These are phyloP conservation scores for Rhagonycha fulva DNA, from an alignment of 2,888 invertebrate species.

Conservation along the genomic window DNA sequence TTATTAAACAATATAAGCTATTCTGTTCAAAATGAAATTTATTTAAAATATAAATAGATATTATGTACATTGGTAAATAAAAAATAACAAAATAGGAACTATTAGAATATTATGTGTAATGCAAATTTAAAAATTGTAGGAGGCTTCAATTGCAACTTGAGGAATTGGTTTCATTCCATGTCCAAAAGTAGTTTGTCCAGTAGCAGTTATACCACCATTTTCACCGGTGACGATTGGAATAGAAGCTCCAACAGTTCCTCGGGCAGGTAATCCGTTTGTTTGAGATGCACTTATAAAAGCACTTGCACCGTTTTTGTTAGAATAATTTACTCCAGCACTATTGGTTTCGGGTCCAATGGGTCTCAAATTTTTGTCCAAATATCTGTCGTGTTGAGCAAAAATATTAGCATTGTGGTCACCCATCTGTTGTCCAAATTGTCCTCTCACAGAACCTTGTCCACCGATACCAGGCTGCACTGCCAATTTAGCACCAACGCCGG, in stretches of 20 bases:
- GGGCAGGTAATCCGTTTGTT: constrained; percentile 9
- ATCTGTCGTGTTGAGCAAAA: constrained; percentile 10
- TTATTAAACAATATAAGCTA: no score
- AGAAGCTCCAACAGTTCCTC: constrained; percentile 15
- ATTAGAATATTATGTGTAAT: no score
- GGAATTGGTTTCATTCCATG: constrained; percentile 20
- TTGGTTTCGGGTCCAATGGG: constrained; percentile 12
- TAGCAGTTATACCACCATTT: background rate
- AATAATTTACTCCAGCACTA: constrained; percentile 5
- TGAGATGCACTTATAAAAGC: constrained; percentile 8
- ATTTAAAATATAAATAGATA: background rate
- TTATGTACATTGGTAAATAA: no score
- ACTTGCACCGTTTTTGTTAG: constrained; percentile 9
- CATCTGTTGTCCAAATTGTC: constrained; percentile 1
- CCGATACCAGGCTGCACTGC: constrained; percentile 9
- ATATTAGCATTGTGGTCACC: constrained; percentile 1
- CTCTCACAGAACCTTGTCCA: constrained; percentile 9
- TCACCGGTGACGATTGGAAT: constrained; percentile 7
- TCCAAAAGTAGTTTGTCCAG: constrained; percentile 12
- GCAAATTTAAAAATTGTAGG: background rate
- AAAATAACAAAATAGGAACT: no score
- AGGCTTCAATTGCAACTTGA: constrained; percentile 9
- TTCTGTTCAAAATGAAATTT: background rate
- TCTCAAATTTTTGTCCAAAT: constrained; percentile 7
- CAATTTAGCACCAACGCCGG: background rate